Percentiles rank a stretch among this genome's conserved stretches.
Conservation (phyloP, 2,888 invertebrate species). For the Aspidiotus destructor region DNA sequence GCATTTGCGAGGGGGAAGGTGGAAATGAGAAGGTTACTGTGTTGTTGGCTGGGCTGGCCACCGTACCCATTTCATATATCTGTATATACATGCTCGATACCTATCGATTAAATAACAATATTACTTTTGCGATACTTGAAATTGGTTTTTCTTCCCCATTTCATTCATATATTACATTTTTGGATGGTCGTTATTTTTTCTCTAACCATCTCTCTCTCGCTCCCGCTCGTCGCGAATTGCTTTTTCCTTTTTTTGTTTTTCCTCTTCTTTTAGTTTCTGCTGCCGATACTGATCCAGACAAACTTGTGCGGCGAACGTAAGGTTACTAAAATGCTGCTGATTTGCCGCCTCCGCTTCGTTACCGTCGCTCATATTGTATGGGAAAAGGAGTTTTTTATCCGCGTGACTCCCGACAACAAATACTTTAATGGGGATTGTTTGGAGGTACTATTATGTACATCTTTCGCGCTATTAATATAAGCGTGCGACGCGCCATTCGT, state of each 20-base stretch:
- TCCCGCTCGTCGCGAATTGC: no score
- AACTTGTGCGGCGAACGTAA: conserved; percentile 2
- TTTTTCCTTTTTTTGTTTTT: neutral
- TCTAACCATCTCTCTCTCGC: conserved; percentile 1
- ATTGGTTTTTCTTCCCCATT: conserved; percentile 36
- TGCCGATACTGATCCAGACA: conserved; percentile 4
- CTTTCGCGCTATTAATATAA: no score
- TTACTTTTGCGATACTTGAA: conserved; percentile 36
- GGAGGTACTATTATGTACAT: no score
- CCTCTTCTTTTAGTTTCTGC: neutral
- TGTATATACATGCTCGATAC: conserved; percentile 34
- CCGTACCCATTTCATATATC: conserved; percentile 20
- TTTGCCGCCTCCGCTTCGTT: no score
- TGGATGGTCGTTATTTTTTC: conserved; percentile 26
- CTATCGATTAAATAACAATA: conserved; percentile 36
- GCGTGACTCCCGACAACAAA: no score
- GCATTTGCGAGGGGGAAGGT: conserved; percentile 7
- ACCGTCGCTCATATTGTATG: no score
- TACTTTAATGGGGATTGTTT: no score
- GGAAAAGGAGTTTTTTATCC: no score
- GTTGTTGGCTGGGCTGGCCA: conserved; percentile 25
- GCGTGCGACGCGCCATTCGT: no score
- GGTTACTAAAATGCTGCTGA: neutral
- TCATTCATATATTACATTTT: conserved; percentile 36
- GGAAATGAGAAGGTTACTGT: conserved; percentile 28